These are phyloP conservation scores for Drosophila baimaii DNA, from an alignment of 1,140 invertebrate species.

Conservation along the genomic window DNA sequence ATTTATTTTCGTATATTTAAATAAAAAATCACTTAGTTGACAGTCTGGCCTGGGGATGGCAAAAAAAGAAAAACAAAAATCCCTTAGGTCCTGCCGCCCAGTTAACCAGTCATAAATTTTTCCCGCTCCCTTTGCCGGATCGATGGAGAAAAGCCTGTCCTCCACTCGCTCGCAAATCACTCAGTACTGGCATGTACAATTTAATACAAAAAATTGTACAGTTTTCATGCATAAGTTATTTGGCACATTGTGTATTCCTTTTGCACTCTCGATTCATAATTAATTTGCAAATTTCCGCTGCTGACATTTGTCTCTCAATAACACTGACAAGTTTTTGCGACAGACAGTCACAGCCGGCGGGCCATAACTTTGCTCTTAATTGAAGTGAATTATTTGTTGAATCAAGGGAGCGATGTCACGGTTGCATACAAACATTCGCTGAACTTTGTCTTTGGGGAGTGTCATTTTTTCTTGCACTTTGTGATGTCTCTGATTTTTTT, in stretches of 20 bases:
- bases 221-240: constrained; percentile 43
- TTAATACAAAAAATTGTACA: constrained; percentile 11
- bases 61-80: background rate
- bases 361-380: constrained; percentile 43
- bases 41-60: constrained; percentile 41
- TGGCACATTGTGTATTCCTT: constrained; percentile 27
- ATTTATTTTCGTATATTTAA: constrained; percentile 60
- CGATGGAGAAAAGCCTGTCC: constrained; percentile 15
- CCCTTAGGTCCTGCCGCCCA: constrained; percentile 17
- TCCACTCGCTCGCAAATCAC: constrained; percentile 26
- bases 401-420: constrained; percentile 25
- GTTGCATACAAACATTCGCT: constrained; percentile 26
- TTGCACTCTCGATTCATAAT: constrained; percentile 47
- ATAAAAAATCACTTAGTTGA: constrained; percentile 78
- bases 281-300: constrained; percentile 41
- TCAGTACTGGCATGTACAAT: constrained; percentile 21
- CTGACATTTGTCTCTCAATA: constrained; percentile 47
- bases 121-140: constrained; percentile 6
- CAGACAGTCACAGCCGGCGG: constrained; percentile 39
- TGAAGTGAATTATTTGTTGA: constrained; percentile 43
- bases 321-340: constrained; percentile 36
- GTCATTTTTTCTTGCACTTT: constrained; percentile 13
- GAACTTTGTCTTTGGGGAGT: constrained; percentile 27
- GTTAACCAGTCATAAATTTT: constrained; percentile 37
- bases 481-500: background rate